Evolutionary conservation across 2,797 vertebrate genomes (phyloP).

Genomic region (Hirundo rustica): DNA sequence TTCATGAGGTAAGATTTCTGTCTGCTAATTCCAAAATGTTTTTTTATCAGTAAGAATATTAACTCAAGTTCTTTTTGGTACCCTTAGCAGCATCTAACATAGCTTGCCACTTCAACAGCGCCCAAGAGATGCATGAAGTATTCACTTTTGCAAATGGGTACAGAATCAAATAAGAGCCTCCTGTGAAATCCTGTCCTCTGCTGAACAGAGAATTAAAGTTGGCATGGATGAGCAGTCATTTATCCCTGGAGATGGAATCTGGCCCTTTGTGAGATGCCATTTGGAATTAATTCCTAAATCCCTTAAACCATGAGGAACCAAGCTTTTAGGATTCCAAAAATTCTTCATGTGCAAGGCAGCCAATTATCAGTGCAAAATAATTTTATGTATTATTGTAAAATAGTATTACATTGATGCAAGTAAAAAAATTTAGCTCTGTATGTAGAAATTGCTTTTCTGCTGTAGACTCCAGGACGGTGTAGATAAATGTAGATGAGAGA

Average conservation of each 20-base stretch:
- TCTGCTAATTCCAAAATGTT: not conserved
- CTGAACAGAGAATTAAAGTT: not conserved
- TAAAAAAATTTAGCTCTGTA: not conserved
- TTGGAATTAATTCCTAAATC: constrained; percentile 40
- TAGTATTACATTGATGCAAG: not conserved
- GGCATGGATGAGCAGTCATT: not conserved
- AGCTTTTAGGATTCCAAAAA: constrained; percentile 41
- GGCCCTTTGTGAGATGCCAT: constrained; percentile 8
- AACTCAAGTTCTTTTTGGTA: not conserved
- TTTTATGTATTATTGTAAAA: not conserved
- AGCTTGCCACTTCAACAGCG: not conserved
- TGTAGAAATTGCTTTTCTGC: too few relatives aligned
- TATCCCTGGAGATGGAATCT: not conserved
- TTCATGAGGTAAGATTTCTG: not conserved
- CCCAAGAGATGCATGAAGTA: not conserved
- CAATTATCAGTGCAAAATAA: not conserved
- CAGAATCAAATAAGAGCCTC: not conserved
- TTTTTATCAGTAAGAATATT: not conserved
- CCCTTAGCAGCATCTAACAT: not conserved
- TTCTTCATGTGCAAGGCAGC: not conserved
- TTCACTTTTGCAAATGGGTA: not conserved
- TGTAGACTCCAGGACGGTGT: too few relatives aligned
- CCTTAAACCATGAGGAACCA: not conserved
- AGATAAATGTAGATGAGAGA: too few relatives aligned
- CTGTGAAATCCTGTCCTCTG: not conserved